Evolutionary conservation across 2,888 invertebrate genomes (phyloP), one percentile per base, ranked within the genome.

Genomic region (Calliopum simillimum): DNA sequence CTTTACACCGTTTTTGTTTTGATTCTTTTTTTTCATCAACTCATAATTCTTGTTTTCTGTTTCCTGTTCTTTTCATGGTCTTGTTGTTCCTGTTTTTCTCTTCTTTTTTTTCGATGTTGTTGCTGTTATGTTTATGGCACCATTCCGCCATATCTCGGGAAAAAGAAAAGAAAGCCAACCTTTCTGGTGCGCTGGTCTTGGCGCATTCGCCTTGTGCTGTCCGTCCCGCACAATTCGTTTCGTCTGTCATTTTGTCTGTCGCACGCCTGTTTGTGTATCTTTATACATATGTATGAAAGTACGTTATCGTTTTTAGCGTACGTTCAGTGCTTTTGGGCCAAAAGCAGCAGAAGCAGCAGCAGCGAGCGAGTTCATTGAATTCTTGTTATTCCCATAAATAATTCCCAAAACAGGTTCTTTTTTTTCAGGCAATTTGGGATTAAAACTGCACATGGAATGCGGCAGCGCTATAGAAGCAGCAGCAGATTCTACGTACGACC

Each of bases 281-380:
- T n/a, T 44, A 43, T 14, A 33, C 11, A 43, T n/a, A n/a, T n/a
- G n/a, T n/a, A n/a, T n/a, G n/a, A n/a, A n/a, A n/a, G n/a, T n/a
- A n/a, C n/a, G n/a, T n/a, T n/a, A n/a, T 44, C 16, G n/a, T 59
- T 13, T 44, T 14, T 16, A n/a, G n/a, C 16, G 13, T 59, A 16
- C 43, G 16, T 58, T 19, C n/a, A 21, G 13, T 63, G 33, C 63
- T 11, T 66, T 66, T 55, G 46, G 21, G 13, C 44, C 65, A 53
- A n/a, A 56, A 66, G n/a, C n/a, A n/a, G n/a, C n/a, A n/a, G n/a
- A n/a, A n/a, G n/a, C n/a, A n/a, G n/a, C n/a, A n/a, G n/a, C n/a
- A n/a, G n/a, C n/a, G n/a, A n/a, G n/a, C 44, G 65, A 66, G 65
- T 66, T 66, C 65, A 66, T 55, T 66, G 65, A 66, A 56, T 66